Evolutionary conservation across 2,113 vertebrate genomes (phyloP).

Genomic region (Barnardius zonarius): DNA sequence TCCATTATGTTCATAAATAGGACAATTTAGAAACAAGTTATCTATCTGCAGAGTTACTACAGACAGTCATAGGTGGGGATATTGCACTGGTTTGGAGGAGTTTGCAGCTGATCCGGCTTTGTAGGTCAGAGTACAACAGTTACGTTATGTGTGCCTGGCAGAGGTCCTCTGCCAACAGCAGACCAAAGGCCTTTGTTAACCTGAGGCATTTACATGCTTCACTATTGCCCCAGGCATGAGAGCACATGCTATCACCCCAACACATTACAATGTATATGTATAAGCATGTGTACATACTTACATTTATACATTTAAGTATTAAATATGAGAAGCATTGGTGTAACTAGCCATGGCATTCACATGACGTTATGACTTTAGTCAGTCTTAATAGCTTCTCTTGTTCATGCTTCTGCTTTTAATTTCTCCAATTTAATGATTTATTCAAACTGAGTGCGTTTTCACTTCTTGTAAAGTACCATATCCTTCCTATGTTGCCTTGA

Average conservation of each 20-base stretch:
- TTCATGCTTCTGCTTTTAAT: background rate
- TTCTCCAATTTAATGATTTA: background rate
- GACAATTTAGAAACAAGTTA: background rate
- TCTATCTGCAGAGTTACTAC: background rate
- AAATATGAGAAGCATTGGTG: rapidly evolving
- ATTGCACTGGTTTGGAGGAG: background rate
- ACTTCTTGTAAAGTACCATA: background rate
- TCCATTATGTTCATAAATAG: constrained; percentile 13
- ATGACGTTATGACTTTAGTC: background rate
- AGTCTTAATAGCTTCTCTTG: background rate
- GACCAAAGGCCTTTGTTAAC: background rate
- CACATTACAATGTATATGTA: rapidly evolving
- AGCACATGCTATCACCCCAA: rapidly evolving
- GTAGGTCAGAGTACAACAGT: background rate
- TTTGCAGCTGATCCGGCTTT: rapidly evolving
- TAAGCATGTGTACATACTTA: background rate
- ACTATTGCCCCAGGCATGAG: rapidly evolving
- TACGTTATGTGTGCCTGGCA: rapidly evolving
- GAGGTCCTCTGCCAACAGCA: background rate
- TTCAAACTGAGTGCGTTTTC: background rate
- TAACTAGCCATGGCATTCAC: background rate
- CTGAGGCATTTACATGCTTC: background rate
- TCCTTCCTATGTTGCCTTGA: background rate
- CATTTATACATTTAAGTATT: background rate
- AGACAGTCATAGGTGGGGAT: background rate